Base-by-base conservation (phyloP, 2,888 invertebrate species). In the Caenorhabditis macrosperma region DNA sequence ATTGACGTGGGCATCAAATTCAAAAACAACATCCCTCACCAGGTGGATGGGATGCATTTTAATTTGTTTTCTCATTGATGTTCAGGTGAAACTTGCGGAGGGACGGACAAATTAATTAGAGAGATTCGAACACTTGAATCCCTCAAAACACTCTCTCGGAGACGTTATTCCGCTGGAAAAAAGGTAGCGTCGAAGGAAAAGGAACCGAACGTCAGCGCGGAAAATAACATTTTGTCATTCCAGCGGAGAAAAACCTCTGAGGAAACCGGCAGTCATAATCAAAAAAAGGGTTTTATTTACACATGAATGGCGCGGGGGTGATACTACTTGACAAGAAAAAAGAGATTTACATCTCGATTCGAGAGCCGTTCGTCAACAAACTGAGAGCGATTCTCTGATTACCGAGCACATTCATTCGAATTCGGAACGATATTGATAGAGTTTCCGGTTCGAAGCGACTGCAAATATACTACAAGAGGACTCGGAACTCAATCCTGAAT, bases 21-120 rank as follows among this genome's bases (percentile, higher is more conserved):
- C 30, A 59, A 64, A 74, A 74, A 74, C 72, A 74, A 64, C 64
- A 74, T 55, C 48, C 44, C 46, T 46, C 46, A 20, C 7, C 46
- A 24, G 28, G 68, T 46, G 33, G 35, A 52, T 26, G 38, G 69
- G 52, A 41, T 52, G 69, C 41, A 41, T 52, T 69, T 60, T 69
- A 69, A 69, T 69, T 69, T 60, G 69, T 69, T 69, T 52, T 60
- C 41, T 59, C 15, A 15, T 12, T 38, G 3, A 15, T 12, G 6
- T 3, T 3, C 38, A 12, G 38, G 38, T 9, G 12, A 38, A 38
- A 2, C 9, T 12, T 15, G 15, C 12, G n/a, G 44, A 44, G 44
- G 44, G 20, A 44, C 44, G 3, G 44, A 17, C 38, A 10, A 38
- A 38, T 12, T 38, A 44, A 17, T 17, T n/a, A 10, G 20, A 4